Evolutionary conservation across 1,140 invertebrate species (phyloP).

Genomic region (Drosophila athabasca): DNA sequence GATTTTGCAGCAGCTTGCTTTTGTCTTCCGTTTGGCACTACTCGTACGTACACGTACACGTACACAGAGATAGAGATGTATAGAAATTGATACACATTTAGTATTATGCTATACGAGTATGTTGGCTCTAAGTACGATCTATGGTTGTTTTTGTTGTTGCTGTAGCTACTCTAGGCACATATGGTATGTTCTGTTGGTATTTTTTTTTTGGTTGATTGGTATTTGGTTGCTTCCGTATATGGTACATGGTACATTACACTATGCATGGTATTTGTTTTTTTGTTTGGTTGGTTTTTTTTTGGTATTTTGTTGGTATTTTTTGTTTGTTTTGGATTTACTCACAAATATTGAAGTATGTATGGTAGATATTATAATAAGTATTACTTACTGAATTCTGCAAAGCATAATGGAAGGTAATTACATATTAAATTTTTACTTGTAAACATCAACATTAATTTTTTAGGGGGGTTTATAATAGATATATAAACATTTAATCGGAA

Average conservation of each 20-base stretch:
- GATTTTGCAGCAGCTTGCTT: slow-evolving; percentile 34
- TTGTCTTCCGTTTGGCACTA: slow-evolving; percentile 36
- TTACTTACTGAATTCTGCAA: slow-evolving; percentile 84
- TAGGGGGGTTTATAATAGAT: too few relatives aligned
- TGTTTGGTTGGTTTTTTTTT: slow-evolving; percentile 17
- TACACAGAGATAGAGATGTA: slow-evolving; percentile 32
- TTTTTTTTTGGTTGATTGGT: slow-evolving; percentile 48
- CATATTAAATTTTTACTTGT: slow-evolving; percentile 80
- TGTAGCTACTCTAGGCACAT: slow-evolving; percentile 45
- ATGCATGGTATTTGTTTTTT: slow-evolving; percentile 55
- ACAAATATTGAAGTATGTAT: slow-evolving; percentile 78
- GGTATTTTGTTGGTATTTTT: slow-evolving; percentile 24
- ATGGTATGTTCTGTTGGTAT: slow-evolving; percentile 34
- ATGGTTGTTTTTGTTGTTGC: slow-evolving; percentile 11
- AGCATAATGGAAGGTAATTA: slow-evolving; percentile 83
- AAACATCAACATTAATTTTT: slow-evolving; percentile 70
- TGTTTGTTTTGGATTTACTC: slow-evolving; percentile 63
- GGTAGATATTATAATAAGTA: slow-evolving; percentile 76
- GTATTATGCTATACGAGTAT: neutral
- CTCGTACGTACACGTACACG: slow-evolving; percentile 4
- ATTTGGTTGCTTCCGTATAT: slow-evolving; percentile 67
- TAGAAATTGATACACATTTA: slow-evolving; percentile 25
- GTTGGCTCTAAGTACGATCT: slow-evolving; percentile 41
- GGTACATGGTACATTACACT: slow-evolving; percentile 77
- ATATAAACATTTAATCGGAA: slow-evolving; percentile 69